phyloP scores from a whole-genome alignment of 2,113 vertebrate species.

The Columbina picui region DNA sequence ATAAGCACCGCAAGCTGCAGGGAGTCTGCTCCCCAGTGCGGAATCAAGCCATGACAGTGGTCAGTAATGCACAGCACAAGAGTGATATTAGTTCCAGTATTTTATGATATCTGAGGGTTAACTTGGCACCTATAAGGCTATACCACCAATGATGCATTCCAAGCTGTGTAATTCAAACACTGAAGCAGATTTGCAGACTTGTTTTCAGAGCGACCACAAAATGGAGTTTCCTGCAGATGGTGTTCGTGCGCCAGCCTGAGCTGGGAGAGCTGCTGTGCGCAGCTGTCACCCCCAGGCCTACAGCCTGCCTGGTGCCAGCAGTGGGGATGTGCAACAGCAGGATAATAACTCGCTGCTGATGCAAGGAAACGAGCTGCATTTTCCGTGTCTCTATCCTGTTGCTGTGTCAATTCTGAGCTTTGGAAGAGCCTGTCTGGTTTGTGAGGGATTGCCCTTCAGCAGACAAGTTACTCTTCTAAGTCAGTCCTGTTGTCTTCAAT shows the following conservation, averaged over 20 bases:
- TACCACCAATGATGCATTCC: rapidly evolving
- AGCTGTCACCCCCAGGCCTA: not conserved
- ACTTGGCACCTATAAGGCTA: not conserved
- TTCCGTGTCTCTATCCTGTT: not conserved
- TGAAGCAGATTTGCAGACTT: not conserved
- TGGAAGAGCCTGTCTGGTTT: not conserved
- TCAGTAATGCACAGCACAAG: not conserved
- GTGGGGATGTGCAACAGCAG: not conserved
- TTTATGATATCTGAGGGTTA: not conserved
- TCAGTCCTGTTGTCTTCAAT: not conserved
- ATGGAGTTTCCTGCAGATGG: rapidly evolving
- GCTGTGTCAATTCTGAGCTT: not conserved
- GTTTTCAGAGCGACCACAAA: not conserved
- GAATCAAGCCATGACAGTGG: not conserved
- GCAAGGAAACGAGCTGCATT: not conserved
- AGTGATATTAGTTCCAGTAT: not conserved
- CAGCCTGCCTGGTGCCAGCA: not conserved
- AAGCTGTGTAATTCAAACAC: not conserved
- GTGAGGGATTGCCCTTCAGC: not conserved
- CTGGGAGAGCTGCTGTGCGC: rapidly evolving
- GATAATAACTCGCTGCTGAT: not conserved
- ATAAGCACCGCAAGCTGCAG: not conserved
- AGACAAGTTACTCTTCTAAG: not conserved
- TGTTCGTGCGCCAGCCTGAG: not conserved
- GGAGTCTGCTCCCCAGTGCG: not conserved